Evolutionary conservation across 2,888 invertebrate species (phyloP).

Genomic region (Chalcis sispes): DNA sequence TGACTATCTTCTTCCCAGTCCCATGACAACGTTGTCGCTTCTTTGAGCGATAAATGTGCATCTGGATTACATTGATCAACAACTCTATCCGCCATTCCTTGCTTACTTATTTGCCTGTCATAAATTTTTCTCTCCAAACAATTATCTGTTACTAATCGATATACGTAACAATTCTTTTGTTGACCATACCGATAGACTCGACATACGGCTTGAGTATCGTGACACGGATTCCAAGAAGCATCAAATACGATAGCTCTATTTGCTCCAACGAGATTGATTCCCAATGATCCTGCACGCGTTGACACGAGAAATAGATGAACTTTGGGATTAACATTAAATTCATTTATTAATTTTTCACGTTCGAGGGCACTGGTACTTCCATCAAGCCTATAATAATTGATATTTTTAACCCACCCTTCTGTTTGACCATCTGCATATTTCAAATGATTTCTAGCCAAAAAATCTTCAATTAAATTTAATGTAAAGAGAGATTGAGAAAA

Average conservation of each 20-base stretch:
- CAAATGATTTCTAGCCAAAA: conserved; percentile 84
- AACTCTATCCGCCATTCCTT: conserved; percentile 98
- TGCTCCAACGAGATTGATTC: conserved; percentile 98
- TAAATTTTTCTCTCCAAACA: conserved; percentile 98
- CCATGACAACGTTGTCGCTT: conserved; percentile 92
- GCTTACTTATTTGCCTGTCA: conserved; percentile 98
- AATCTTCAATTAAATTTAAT: conserved; percentile 95
- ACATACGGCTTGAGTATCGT: conserved; percentile 98
- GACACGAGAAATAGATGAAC: conserved; percentile 96
- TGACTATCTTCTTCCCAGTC: conserved; percentile 92
- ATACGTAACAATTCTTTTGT: conserved; percentile 95
- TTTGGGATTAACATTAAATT: conserved; percentile 93
- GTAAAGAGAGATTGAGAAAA: conserved; percentile 98
- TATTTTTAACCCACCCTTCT: conserved; percentile 89
- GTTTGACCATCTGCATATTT: conserved; percentile 80
- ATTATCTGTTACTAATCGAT: conserved; percentile 97
- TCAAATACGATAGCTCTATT: conserved; percentile 98
- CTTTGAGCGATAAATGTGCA: conserved; percentile 92
- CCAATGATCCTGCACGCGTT: conserved; percentile 96
- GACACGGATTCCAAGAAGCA: conserved; percentile 99
- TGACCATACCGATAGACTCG: conserved; percentile 94
- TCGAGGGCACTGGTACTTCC: conserved; percentile 97
- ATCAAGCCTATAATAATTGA: conserved; percentile 94
- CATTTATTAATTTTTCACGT: conserved; percentile 96
- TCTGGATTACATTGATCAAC: conserved; percentile 99